Evolutionary conservation across 2,113 vertebrate species (phyloP).

Genomic region (Chaenogobius annularis): DNA sequence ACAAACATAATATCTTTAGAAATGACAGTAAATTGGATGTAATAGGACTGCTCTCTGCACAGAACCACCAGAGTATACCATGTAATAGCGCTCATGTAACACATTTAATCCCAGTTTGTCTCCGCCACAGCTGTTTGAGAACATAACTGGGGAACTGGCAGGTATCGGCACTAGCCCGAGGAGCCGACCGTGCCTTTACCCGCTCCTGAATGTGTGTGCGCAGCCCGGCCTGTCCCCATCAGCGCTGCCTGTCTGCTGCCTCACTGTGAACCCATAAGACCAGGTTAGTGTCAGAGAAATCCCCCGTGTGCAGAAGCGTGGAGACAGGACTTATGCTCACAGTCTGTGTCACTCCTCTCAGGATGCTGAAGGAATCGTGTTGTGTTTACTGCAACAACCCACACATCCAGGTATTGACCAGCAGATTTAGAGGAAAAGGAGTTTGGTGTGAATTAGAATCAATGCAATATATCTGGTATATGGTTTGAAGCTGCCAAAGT

Average conservation of each 20-base stretch:
- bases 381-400: background rate
- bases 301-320: slow-evolving; percentile 3
- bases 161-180: background rate
- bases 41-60: background rate
- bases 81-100: too few relatives aligned
- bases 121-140: background rate
- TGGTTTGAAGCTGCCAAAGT: background rate
- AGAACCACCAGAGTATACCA: background rate
- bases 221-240: background rate
- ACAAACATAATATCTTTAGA: background rate
- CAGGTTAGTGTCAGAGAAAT: slow-evolving; percentile 9
- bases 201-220: background rate
- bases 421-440: background rate
- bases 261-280: background rate
- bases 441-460: background rate
- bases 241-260: background rate
- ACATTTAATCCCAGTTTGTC: background rate
- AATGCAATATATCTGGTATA: background rate
- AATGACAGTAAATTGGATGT: background rate
- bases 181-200: background rate
- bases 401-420: background rate
- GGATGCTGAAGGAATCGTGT: too few relatives aligned
- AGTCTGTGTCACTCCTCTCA: slow-evolving; percentile 5
- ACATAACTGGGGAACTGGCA: background rate
- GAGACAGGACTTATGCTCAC: slow-evolving; percentile 4